Evolutionary conservation across 2,888 invertebrate genomes (phyloP), one percentile per base, ranked within the genome.

Genomic region (Agrotis ipsilon): DNA sequence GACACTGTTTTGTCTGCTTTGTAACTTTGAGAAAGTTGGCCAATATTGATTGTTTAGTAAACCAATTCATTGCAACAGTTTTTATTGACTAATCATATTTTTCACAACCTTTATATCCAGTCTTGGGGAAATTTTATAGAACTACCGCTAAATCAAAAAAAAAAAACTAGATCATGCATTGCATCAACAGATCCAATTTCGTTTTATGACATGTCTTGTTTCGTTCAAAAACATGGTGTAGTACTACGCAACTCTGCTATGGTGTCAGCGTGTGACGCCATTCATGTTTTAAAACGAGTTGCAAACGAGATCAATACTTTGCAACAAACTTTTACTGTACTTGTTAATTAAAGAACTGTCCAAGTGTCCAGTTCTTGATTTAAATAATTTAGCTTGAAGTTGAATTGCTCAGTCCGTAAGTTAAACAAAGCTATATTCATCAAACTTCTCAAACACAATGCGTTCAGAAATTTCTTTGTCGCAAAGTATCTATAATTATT

Each of bases 261-360:
- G 81, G 86, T 84, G 77, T 72, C 67, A 58, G 46, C 9, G 32
- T 24, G 82, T 91, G 89, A 88, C 88, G 88, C 88, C 88, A 91
- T 87, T 78, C 58, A 67, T 59, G 79, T 81, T 82, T 82, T 84
- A 86, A 86, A 88, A 88, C 86, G 81, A 86, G 83, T 87, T 84
- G 74, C 81, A 85, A 85, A 78, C 79, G 59, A 59, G 43, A 69
- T 32, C 59, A 66, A 64, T 60, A 61, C 32, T 13, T 3, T 46
- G 2, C 7, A 19, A 58, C 13, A 43, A 54, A 51, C 39, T 57
- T 66, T 65, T 59, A 11, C 24, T 61, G 9, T 61, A 43, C 14
- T 27, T 3, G 4, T 18, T 27, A 68, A 32, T 59, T 18, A 43
- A 52, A 21, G 2, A 49, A 13, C 7, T 13, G 3, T 18, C 13